Percentiles rank a stretch among this genome's conserved stretches.
phyloP scores from a whole-genome alignment of 1,140 invertebrate genomes.

The Oreohelix idahoensis region DNA sequence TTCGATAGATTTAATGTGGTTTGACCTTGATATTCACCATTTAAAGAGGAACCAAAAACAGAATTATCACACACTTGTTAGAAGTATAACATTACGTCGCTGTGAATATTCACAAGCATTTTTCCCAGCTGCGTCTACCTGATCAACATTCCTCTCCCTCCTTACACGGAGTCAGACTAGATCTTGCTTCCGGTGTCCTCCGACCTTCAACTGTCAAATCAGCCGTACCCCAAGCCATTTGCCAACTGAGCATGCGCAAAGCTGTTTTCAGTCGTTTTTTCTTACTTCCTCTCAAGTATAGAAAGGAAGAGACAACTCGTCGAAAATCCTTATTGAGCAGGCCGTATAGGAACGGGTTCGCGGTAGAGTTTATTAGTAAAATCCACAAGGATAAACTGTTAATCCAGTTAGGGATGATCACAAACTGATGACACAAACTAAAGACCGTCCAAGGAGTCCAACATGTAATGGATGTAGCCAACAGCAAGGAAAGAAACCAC shows the following conservation, averaged over 20 bases:
- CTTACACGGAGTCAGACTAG: conserved; percentile 33
- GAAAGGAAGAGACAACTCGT: conserved; percentile 53
- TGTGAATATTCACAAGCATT: too few species aligned
- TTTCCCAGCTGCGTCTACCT: too few species aligned
- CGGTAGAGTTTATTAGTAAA: conserved; percentile 53
- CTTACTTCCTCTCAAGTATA: conserved; percentile 50
- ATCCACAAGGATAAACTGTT: conserved; percentile 53
- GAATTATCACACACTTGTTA: too few species aligned
- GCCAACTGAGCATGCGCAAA: conserved; percentile 46
- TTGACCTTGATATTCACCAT: too few species aligned
- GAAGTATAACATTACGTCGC: too few species aligned
- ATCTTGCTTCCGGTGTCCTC: conserved; percentile 21
- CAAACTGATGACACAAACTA: conserved; percentile 43
- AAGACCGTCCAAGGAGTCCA: conserved; percentile 60
- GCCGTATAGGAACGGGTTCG: conserved; percentile 66
- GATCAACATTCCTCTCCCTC: conserved; percentile 34
- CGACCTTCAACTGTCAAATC: conserved; percentile 13
- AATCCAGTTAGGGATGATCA: conserved; percentile 15
- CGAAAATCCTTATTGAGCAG: conserved; percentile 60
- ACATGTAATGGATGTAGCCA: conserved; percentile 56
- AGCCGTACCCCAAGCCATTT: conserved; percentile 41
- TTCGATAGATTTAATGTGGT: too few species aligned
- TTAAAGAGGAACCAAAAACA: too few species aligned
- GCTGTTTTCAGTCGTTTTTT: conserved; percentile 52
- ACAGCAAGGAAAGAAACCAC: conserved; percentile 52